Evolutionary conservation across 2,888 invertebrate genomes (phyloP).

Genomic region (Phyllotreta striolata): DNA sequence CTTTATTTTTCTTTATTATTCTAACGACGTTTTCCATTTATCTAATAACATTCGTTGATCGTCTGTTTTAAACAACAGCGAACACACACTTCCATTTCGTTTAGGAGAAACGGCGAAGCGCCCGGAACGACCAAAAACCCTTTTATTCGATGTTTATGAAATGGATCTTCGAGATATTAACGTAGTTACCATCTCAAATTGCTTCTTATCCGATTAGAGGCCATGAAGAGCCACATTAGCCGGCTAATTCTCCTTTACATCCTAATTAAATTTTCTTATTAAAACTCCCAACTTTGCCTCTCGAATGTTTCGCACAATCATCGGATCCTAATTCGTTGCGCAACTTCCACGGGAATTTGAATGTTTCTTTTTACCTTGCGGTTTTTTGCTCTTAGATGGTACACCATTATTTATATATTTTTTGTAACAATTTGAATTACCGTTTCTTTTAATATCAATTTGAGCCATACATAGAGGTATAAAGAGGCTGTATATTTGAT

Average conservation of each 20-base stretch:
- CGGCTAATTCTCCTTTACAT: constrained; percentile 59
- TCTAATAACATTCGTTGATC: too few species aligned
- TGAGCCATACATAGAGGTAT: too few species aligned
- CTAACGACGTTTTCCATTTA: too few species aligned
- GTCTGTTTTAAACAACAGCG: too few species aligned
- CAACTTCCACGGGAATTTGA: not conserved
- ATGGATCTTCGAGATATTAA: constrained; percentile 60
- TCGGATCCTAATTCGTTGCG: constrained; percentile 36
- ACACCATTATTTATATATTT: too few species aligned
- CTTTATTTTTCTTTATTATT: too few species aligned
- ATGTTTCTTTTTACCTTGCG: too few species aligned
- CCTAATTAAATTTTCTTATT: constrained; percentile 58
- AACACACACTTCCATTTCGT: not conserved
- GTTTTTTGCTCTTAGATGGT: too few species aligned
- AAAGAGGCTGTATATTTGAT: too few species aligned
- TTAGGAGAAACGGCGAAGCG: constrained; percentile 32
- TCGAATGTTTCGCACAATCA: constrained; percentile 46
- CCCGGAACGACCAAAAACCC: constrained; percentile 46
- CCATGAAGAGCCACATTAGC: constrained; percentile 61
- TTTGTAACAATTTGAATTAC: too few species aligned
- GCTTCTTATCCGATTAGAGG: constrained; percentile 61
- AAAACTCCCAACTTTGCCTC: constrained; percentile 48
- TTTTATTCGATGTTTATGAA: constrained; percentile 63
- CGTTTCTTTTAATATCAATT: too few species aligned
- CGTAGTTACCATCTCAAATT: constrained; percentile 61